Percentiles rank a stretch among this genome's conserved stretches.
Conservation (phyloP, 2,113 vertebrate species). For the Nerophis lumbriciformis region DNA sequence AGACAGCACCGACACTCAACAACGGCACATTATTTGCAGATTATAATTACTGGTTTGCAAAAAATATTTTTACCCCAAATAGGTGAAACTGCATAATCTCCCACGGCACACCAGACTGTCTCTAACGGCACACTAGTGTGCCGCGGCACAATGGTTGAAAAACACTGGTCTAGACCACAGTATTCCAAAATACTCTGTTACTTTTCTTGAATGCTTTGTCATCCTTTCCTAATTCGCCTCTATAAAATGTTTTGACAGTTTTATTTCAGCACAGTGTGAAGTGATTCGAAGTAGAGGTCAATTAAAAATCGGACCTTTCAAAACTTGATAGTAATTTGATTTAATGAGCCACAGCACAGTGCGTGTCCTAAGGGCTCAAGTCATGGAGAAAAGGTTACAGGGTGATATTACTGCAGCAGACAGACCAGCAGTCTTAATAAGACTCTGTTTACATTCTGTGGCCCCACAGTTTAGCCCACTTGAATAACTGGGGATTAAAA, state of each 20-base stretch:
- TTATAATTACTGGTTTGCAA: no score
- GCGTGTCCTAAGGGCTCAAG: conserved; percentile 16
- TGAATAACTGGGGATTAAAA: conserved; percentile 61
- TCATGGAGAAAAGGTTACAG: conserved; percentile 34
- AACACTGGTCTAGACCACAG: conserved; percentile 1
- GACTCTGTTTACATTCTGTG: conserved; percentile 62
- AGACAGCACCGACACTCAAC: no score
- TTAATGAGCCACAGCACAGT: conserved; percentile 25
- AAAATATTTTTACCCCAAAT: no score
- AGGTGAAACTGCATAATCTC: no score
- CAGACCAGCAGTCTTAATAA: conserved; percentile 58
- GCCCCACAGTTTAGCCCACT: conserved; percentile 53
- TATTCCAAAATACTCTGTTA: conserved; percentile 9
- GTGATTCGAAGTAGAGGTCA: background rate
- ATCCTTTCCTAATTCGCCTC: background rate
- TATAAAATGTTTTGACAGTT: conserved; percentile 9
- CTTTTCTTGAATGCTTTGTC: background rate
- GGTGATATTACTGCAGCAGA: conserved; percentile 38
- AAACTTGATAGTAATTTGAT: background rate
- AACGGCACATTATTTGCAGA: no score
- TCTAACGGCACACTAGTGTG: no score
- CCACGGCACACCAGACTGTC: no score
- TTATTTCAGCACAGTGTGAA: conserved; percentile 8
- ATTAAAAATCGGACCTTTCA: conserved; percentile 17
- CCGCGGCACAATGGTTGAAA: no score